A percentile compares a stretch with the other conserved stretches of the same genome.
Conservation (phyloP, 1,140 invertebrate genomes). For the Trichonephila clavata region DNA sequence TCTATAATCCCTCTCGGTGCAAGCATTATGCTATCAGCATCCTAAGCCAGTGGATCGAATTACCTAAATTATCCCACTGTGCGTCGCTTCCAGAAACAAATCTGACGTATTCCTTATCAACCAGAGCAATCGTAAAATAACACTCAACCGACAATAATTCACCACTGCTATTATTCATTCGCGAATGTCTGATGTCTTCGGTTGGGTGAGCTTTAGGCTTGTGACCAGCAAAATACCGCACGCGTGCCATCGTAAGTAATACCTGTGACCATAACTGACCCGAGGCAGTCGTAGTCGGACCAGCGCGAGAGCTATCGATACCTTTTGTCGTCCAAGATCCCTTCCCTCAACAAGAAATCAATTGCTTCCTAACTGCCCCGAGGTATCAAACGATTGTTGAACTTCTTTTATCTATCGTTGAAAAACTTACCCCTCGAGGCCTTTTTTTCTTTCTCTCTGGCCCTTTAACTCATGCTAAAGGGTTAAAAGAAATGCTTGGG, state of each 20-base stretch:
- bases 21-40: conserved; percentile 60
- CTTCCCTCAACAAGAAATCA: conserved; percentile 28
- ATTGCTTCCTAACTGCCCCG: conserved; percentile 51
- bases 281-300: conserved; percentile 48
- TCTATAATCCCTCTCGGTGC: conserved; percentile 11
- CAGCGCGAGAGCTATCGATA: conserved; percentile 56
- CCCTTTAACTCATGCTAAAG: conserved; percentile 62
- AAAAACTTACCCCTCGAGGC: conserved; percentile 12
- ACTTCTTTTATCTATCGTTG: conserved; percentile 58
- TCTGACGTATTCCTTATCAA: conserved; percentile 11
- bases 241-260: conserved; percentile 33
- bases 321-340: conserved; percentile 5
- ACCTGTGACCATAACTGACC: conserved; percentile 56
- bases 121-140: conserved; percentile 42
- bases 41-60: conserved; percentile 24
- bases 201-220: conserved; percentile 10
- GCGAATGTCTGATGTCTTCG: conserved; percentile 49
- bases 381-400: conserved; percentile 68
- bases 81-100: conserved; percentile 21
- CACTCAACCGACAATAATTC: conserved; percentile 44
- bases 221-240: conserved; percentile 37
- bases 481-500: conserved; percentile 75
- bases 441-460: not conserved
- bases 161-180: conserved; percentile 56
- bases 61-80: conserved; percentile 15